phyloP scores from a whole-genome alignment of 2,888 invertebrate species.

The Orthosia cruda region DNA sequence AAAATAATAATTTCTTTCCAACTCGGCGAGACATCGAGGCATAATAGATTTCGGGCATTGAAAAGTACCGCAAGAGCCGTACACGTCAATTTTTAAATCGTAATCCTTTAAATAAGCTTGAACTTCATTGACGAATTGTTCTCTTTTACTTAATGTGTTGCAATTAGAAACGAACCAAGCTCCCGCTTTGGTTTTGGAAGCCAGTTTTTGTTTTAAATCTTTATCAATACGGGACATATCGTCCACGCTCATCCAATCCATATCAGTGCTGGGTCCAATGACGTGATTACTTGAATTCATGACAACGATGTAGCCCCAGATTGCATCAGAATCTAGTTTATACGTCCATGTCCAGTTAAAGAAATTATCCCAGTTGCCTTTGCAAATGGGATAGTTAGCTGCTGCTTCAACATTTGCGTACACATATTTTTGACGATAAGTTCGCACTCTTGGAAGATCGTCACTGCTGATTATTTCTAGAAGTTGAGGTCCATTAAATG shows the following conservation, averaged over 20 bases:
- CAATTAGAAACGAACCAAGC: constrained; percentile 86
- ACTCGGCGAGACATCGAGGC: constrained; percentile 74
- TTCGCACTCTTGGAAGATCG: constrained; percentile 74
- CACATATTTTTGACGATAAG: constrained; percentile 80
- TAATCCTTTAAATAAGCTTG: constrained; percentile 72
- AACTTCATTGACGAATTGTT: constrained; percentile 73
- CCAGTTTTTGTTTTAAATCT: constrained; percentile 67
- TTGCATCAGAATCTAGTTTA: constrained; percentile 80
- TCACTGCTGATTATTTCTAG: constrained; percentile 51
- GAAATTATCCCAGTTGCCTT: constrained; percentile 75
- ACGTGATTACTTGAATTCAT: constrained; percentile 74
- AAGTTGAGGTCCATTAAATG: constrained; percentile 82
- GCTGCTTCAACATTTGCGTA: constrained; percentile 83
- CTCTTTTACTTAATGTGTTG: constrained; percentile 77
- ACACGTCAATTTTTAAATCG: constrained; percentile 78
- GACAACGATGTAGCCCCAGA: constrained; percentile 81
- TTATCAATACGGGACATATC: constrained; percentile 72
- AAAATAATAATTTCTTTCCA: constrained; percentile 82
- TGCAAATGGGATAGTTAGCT: constrained; percentile 77
- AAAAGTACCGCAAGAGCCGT: constrained; percentile 79
- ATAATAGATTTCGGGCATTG: constrained; percentile 77
- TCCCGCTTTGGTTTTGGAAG: constrained; percentile 74
- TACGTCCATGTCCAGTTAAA: constrained; percentile 89
- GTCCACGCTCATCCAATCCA: constrained; percentile 74
- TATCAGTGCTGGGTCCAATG: constrained; percentile 75